Percentiles rank a stretch among this genome's conserved stretches.
These are phyloP conservation scores for Sminthurinus aureus DNA, from an alignment of 2,888 invertebrate species.

Conservation along the genomic window DNA sequence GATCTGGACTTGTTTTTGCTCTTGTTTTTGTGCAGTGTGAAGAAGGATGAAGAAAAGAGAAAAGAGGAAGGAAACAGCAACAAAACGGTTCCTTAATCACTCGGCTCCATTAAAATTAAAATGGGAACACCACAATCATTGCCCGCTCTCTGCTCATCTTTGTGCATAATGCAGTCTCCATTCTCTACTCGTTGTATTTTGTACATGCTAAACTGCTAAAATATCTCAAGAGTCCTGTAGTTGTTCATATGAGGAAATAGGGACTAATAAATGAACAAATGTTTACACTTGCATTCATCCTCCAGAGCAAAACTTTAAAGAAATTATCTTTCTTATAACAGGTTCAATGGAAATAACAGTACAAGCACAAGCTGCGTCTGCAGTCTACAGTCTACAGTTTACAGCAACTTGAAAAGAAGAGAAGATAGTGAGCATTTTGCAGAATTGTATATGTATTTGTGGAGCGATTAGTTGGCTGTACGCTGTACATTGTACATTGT, in stretches of 20 bases:
- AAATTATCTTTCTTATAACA: too few species aligned
- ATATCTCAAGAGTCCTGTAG: too few species aligned
- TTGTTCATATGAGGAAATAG: too few species aligned
- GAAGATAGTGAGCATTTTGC: too few species aligned
- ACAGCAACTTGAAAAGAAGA: too few species aligned
- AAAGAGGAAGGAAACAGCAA: conserved; percentile 1
- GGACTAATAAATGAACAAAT: too few species aligned
- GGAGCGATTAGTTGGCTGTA: conserved; percentile 7
- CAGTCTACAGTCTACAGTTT: neutral
- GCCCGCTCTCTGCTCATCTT: neutral
- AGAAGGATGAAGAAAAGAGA: too few species aligned
- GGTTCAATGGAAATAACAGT: neutral
- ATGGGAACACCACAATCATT: neutral
- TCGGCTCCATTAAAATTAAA: conserved; percentile 29
- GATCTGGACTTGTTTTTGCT: too few species aligned
- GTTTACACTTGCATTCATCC: too few species aligned
- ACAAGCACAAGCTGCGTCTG: neutral
- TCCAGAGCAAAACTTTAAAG: too few species aligned
- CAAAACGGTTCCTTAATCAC: conserved; percentile 27
- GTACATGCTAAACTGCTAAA: neutral
- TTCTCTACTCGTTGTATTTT: neutral
- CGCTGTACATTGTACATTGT: neutral
- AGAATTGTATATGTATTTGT: neutral
- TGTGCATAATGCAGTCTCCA: neutral
- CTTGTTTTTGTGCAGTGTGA: too few species aligned